Percentiles rank a stretch among this genome's conserved stretches.
phyloP scores from a whole-genome alignment of 2,888 invertebrate genomes.

The Liodrosophila aerea region DNA sequence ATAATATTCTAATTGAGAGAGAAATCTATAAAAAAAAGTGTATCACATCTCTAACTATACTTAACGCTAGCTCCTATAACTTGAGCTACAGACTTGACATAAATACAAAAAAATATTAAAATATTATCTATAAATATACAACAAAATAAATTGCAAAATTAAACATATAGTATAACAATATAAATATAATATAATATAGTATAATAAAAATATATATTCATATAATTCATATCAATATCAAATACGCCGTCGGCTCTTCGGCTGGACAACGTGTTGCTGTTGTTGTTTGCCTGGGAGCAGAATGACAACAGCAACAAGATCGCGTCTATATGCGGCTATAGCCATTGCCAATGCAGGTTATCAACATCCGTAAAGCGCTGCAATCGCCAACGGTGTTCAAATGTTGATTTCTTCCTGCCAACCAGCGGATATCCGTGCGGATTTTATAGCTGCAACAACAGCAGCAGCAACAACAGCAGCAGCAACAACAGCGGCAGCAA shows the following conservation, averaged over 20 bases:
- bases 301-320: slow-evolving; percentile 59
- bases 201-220: not conserved
- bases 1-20: too few species aligned
- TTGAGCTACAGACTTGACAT: not conserved
- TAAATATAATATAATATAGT: not conserved
- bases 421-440: slow-evolving; percentile 80
- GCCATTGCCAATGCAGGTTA: slow-evolving; percentile 67
- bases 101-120: too few species aligned
- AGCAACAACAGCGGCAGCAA: slow-evolving; percentile 28
- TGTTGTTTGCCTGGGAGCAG: slow-evolving; percentile 53
- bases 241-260: slow-evolving; percentile 56
- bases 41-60: slow-evolving; percentile 21
- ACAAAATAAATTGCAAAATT: not conserved
- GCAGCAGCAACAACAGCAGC: slow-evolving; percentile 30
- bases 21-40: not conserved
- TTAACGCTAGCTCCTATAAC: slow-evolving; percentile 22
- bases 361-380: slow-evolving; percentile 72
- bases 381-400: slow-evolving; percentile 73
- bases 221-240: slow-evolving; percentile 31
- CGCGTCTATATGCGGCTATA: slow-evolving; percentile 48
- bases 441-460: slow-evolving; percentile 65
- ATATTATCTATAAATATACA: too few species aligned
- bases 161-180: slow-evolving; percentile 11
- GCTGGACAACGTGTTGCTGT: slow-evolving; percentile 6
- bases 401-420: slow-evolving; percentile 79